These are phyloP conservation scores for Brachyalestes nurse DNA, from an alignment of 2,797 vertebrate species.

Conservation along the genomic window DNA sequence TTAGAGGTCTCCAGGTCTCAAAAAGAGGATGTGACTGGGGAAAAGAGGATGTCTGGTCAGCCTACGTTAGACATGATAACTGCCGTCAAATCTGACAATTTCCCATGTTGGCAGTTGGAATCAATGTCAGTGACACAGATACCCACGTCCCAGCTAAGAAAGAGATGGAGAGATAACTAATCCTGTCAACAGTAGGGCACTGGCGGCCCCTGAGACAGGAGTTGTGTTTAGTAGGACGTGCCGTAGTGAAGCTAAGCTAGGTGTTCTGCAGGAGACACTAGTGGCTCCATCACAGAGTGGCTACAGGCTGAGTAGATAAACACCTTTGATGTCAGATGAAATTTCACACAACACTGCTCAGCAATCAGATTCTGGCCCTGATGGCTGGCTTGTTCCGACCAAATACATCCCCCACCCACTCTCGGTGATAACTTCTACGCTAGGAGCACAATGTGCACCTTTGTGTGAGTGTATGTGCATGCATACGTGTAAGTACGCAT, in stretches of 20 bases:
- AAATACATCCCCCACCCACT: conserved; percentile 65
- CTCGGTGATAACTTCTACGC: conserved; percentile 72
- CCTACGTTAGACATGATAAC: background rate
- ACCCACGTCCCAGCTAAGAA: background rate
- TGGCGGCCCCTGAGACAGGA: conserved; percentile 18
- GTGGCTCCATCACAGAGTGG: conserved; percentile 46
- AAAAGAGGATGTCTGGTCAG: too few relatives aligned
- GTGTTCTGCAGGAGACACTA: conserved; percentile 43
- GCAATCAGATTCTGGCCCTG: conserved; percentile 75
- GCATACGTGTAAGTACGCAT: conserved; percentile 11
- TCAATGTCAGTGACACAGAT: background rate
- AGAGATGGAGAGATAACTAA: conserved; percentile 10
- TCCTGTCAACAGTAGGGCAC: background rate
- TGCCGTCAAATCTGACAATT: background rate
- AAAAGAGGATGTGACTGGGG: too few relatives aligned
- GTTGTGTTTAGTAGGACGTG: conserved; percentile 45
- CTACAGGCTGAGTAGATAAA: conserved; percentile 57
- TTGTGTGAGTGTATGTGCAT: conserved; percentile 65
- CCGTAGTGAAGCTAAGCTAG: conserved; percentile 30
- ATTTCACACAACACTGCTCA: conserved; percentile 80
- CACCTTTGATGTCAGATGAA: conserved; percentile 79
- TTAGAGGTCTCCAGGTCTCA: too few relatives aligned
- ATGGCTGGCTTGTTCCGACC: conserved; percentile 63
- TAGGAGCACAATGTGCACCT: conserved; percentile 73
- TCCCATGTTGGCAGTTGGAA: background rate